A percentile compares a stretch with the other conserved stretches of the same genome.
Evolutionary conservation across 2,113 vertebrate genomes (phyloP).

Genomic region (Microtus oregoni): DNA sequence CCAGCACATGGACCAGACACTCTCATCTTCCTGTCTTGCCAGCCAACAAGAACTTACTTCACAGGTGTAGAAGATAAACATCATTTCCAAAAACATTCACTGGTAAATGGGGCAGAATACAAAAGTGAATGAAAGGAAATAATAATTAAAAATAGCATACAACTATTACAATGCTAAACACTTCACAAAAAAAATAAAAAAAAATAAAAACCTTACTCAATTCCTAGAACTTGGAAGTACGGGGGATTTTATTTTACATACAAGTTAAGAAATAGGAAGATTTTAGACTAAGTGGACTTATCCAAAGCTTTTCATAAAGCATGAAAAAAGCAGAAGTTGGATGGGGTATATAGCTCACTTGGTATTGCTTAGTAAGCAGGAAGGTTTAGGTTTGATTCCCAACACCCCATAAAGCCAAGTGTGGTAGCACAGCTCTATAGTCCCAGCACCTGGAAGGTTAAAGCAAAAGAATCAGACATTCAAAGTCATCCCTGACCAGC

Average conservation of each 20-base stretch:
- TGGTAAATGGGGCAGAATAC: neutral
- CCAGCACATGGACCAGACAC: neutral
- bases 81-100: conserved; percentile 23
- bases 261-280: neutral
- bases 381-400: neutral
- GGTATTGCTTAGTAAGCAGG: neutral
- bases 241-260: neutral
- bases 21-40: neutral
- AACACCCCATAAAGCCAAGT: neutral
- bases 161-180: neutral
- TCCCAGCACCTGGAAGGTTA: neutral
- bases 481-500: neutral
- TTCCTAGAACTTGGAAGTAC: neutral
- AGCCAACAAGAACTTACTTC: neutral
- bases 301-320: neutral
- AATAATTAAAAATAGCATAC: neutral
- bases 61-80: neutral
- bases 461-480: neutral
- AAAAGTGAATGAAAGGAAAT: neutral
- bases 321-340: neutral
- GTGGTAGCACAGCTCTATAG: neutral
- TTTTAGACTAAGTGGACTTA: neutral
- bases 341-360: neutral
- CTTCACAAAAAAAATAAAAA: neutral
- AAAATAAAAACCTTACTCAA: neutral